These are phyloP conservation scores for Macaca nemestrina DNA, from an alignment of 2,113 vertebrate species.

Conservation along the genomic window DNA sequence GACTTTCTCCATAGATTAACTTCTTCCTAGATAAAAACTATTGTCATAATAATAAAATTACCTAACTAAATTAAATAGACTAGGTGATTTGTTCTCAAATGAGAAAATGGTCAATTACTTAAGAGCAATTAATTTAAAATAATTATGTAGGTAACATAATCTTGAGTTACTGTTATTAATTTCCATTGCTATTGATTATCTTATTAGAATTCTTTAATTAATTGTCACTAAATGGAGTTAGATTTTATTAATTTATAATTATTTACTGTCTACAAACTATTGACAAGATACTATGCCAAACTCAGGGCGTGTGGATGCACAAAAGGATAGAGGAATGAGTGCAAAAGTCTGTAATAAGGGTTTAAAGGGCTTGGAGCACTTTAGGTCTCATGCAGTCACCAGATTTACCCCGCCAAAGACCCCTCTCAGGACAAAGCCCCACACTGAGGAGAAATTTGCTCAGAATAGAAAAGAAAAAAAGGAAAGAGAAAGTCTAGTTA, in stretches of 20 bases:
- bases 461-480: neutral
- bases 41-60: neutral
- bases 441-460: neutral
- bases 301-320: neutral
- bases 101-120: neutral
- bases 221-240: neutral
- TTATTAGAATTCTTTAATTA: slow-evolving; percentile 5
- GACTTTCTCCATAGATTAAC: neutral
- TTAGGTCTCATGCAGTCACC: neutral
- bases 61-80: neutral
- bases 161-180: neutral
- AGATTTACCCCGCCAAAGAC: neutral
- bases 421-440: neutral
- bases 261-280: too few relatives aligned
- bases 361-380: neutral
- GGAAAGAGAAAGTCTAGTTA: neutral
- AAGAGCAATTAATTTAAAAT: neutral
- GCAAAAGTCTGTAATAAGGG: neutral
- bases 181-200: neutral
- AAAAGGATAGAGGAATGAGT: fast-evolving
- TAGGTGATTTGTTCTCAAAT: neutral
- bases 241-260: neutral
- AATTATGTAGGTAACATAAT: neutral
- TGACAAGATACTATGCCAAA: neutral
- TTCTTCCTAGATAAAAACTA: neutral